Evolutionary conservation across 2,888 invertebrate genomes (phyloP).

Genomic region (Hyposoter didymator): DNA sequence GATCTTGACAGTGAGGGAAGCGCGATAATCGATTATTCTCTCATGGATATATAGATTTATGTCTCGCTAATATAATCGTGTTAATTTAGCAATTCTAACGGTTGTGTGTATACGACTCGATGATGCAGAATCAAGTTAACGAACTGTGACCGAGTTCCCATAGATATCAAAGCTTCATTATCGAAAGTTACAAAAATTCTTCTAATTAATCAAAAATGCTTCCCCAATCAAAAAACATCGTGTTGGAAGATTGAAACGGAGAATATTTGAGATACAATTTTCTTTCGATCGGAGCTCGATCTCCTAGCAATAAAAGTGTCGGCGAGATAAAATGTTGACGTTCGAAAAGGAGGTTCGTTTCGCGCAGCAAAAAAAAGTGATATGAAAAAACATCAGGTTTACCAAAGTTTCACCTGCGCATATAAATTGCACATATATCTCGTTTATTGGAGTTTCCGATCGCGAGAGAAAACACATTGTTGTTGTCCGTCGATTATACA

Average conservation of each 20-base stretch:
- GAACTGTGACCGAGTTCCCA: neutral
- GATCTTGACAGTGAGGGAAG: slow-evolving; percentile 58
- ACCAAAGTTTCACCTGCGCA: neutral
- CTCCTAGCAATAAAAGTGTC: neutral
- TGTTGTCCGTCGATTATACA: slow-evolving; percentile 34
- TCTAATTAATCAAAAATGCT: neutral
- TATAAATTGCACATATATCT: slow-evolving; percentile 21
- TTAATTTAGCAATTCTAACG: slow-evolving; percentile 23
- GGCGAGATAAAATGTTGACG: neutral
- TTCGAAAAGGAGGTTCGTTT: neutral
- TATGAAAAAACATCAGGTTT: neutral
- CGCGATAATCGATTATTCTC: slow-evolving; percentile 48
- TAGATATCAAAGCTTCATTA: neutral
- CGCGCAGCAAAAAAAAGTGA: neutral
- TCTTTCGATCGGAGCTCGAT: neutral
- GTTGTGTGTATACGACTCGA: neutral
- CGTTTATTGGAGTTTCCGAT: neutral
- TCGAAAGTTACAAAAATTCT: neutral
- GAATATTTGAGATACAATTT: neutral
- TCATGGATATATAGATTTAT: neutral
- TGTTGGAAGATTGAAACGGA: too few relatives aligned
- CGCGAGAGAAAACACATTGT: neutral
- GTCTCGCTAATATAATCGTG: slow-evolving; percentile 49
- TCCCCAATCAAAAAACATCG: neutral
- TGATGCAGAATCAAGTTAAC: slow-evolving; percentile 33